Percentiles rank a stretch among this genome's conserved stretches.
Conservation (phyloP, 2,888 invertebrate species). For the Pogonocherus hispidulus region DNA sequence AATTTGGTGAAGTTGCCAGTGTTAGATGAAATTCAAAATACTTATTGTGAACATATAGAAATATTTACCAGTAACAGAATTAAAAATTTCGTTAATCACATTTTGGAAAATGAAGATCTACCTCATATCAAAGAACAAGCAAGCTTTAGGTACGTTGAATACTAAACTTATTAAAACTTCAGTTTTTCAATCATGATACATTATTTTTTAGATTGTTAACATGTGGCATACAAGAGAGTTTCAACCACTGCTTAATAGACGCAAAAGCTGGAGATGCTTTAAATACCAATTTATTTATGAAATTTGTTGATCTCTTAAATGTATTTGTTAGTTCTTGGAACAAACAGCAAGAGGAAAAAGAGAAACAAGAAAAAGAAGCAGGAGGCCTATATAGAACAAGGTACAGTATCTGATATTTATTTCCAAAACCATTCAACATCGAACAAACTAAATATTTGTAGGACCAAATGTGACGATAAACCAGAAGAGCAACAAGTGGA, state of each 20-base stretch:
- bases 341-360: conserved; percentile 78
- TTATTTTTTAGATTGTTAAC: conserved; percentile 73
- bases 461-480: conserved; percentile 76
- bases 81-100: conserved; percentile 54
- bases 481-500: conserved; percentile 78
- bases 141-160: conserved; percentile 70
- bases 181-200: neutral
- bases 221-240: conserved; percentile 78
- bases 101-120: conserved; percentile 50
- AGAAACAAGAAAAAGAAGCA: conserved; percentile 79
- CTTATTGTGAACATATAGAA: conserved; percentile 67
- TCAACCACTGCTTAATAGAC: conserved; percentile 75
- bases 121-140: conserved; percentile 60
- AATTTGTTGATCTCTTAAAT: conserved; percentile 72
- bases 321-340: conserved; percentile 82
- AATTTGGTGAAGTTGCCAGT: conserved; percentile 72
- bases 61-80: conserved; percentile 64
- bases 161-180: neutral
- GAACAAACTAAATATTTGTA: conserved; percentile 52
- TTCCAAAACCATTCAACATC: neutral
- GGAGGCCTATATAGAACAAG: conserved; percentile 83
- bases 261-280: conserved; percentile 60
- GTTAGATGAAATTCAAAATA: conserved; percentile 60
- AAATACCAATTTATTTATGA: conserved; percentile 54
- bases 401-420: conserved; percentile 61